phyloP scores from a whole-genome alignment of 2,888 invertebrate species.

The Nomada hirtipes region DNA sequence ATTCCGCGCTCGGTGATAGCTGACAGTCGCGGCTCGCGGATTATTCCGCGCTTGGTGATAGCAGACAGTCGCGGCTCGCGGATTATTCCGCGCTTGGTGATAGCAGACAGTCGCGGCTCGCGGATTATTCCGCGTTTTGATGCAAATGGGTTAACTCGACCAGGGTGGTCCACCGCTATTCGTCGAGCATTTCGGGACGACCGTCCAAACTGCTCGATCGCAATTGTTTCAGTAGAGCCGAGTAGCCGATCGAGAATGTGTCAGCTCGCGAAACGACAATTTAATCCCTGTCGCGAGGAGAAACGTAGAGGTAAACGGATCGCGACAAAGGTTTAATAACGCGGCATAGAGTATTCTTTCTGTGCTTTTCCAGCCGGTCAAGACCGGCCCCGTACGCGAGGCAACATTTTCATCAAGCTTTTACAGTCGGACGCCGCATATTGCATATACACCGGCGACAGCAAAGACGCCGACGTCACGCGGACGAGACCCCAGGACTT shows the following conservation, averaged over 20 bases:
- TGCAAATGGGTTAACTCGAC: too few species aligned
- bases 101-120: too few species aligned
- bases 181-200: too few species aligned
- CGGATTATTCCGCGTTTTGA: too few species aligned
- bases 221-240: neutral
- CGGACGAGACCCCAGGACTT: neutral
- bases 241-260: neutral
- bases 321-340: constrained; percentile 67
- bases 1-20: too few species aligned
- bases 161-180: too few species aligned
- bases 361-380: constrained; percentile 27
- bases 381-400: constrained; percentile 40
- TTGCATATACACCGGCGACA: constrained; percentile 25
- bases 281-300: constrained; percentile 44
- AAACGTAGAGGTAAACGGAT: constrained; percentile 49
- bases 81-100: too few species aligned
- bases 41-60: too few species aligned
- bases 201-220: neutral
- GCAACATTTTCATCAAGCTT: constrained; percentile 63
- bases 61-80: too few species aligned
- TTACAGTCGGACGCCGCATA: constrained; percentile 49
- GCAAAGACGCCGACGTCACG: neutral
- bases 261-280: constrained; percentile 20
- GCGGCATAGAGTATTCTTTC: constrained; percentile 54
- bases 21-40: too few species aligned